phyloP scores from a whole-genome alignment of 2,113 vertebrate species.

The Verasper variegatus region DNA sequence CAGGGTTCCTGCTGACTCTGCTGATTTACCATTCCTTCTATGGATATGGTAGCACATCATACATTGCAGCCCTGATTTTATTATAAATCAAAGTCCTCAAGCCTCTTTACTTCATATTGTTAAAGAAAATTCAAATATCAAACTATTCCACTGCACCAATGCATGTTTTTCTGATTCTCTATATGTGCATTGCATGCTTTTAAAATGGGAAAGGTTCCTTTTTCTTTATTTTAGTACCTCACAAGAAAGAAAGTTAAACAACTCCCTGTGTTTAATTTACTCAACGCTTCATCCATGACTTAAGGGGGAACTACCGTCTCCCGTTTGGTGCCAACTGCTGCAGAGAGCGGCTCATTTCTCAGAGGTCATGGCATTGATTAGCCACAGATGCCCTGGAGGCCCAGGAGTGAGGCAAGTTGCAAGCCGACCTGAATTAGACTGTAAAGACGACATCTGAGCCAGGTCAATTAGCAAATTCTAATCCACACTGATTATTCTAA shows the following conservation, averaged over 20 bases:
- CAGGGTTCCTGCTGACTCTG: constrained; percentile 14
- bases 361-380: constrained; percentile 76
- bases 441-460: constrained; percentile 63
- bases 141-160: neutral
- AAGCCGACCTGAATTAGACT: constrained; percentile 70
- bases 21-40: constrained; percentile 39
- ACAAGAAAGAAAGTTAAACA: neutral
- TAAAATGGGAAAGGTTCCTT: neutral
- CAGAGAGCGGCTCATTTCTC: constrained; percentile 67
- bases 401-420: constrained; percentile 66
- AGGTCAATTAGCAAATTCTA: constrained; percentile 73
- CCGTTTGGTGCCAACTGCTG: constrained; percentile 45
- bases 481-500: constrained; percentile 65
- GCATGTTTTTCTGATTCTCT: neutral
- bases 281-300: constrained; percentile 15
- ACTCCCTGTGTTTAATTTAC: neutral
- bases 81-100: constrained; percentile 33
- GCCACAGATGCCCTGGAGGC: constrained; percentile 65
- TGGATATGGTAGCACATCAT: constrained; percentile 33
- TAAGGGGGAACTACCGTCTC: constrained; percentile 17
- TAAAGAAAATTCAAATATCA: neutral
- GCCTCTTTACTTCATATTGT: neutral
- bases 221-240: neutral
- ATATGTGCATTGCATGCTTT: neutral
- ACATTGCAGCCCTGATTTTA: constrained; percentile 18